A percentile compares a stretch with the other conserved stretches of the same genome.
Evolutionary conservation across 2,113 vertebrate species (phyloP).

Genomic region (Dendropsophus ebraccatus): DNA sequence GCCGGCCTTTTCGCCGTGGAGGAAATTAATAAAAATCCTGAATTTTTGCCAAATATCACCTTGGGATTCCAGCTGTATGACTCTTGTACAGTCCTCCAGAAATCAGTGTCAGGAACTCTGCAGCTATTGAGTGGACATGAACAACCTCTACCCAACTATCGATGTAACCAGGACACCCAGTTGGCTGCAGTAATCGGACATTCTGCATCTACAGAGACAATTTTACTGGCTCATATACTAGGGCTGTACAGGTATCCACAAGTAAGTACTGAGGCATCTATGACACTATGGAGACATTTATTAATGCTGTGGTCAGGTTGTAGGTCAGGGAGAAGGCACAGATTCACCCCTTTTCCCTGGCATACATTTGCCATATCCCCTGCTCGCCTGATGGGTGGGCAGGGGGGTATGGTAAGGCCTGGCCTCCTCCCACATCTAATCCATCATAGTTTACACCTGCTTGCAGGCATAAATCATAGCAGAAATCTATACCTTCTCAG

Average conservation of each 20-base stretch:
- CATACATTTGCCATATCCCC: too few relatives aligned
- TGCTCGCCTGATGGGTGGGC: too few relatives aligned
- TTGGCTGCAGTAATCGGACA: constrained; percentile 58
- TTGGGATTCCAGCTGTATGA: constrained; percentile 58
- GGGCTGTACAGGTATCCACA: constrained; percentile 59
- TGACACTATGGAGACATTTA: too few relatives aligned
- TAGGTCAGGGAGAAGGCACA: too few relatives aligned
- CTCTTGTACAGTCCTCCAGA: constrained; percentile 48
- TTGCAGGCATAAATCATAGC: too few relatives aligned
- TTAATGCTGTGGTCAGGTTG: too few relatives aligned
- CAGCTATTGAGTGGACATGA: constrained; percentile 54
- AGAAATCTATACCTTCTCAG: too few relatives aligned
- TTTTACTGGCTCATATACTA: constrained; percentile 54
- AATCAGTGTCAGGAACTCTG: constrained; percentile 29
- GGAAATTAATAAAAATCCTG: constrained; percentile 48
- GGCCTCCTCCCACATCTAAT: too few relatives aligned
- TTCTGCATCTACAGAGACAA: constrained; percentile 53
- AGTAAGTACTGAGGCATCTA: constrained; percentile 36
- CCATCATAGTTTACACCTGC: too few relatives aligned
- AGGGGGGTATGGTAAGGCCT: too few relatives aligned
- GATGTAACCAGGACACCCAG: constrained; percentile 20
- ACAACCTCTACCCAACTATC: constrained; percentile 47
- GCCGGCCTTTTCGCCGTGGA: constrained; percentile 56
- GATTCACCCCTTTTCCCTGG: too few relatives aligned
- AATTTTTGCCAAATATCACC: constrained; percentile 56